Base-by-base conservation (phyloP, 2,113 vertebrate species). In the Colistium nudipinnis region DNA sequence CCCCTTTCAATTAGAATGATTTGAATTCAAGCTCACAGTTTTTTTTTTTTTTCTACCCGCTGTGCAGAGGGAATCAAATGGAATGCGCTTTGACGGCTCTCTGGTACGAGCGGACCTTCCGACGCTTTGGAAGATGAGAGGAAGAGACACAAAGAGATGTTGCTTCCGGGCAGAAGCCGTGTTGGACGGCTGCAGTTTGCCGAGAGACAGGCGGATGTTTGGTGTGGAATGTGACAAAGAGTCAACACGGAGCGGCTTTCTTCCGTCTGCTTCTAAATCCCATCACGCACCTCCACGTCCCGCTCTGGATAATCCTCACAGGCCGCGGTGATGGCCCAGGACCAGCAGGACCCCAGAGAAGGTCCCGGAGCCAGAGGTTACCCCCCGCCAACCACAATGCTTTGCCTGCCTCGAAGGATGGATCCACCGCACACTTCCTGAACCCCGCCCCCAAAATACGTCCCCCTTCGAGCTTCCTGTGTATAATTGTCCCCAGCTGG, bases 401-500 rank as follows among this genome's bases (percentile, higher is more conserved):
- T 19, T 76, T 17, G 44, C 35, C 59, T 82, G 80, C 80, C 78
- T 83, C 80, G 63, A 87, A 87, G 67, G 78, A 89, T 62, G 63
- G 76, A 66, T 87, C 75, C 49, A 54, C 81, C 70, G 59, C 69
- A 81, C 31, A 33, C 85, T 92, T 91, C 89, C 87, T 90, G 81
- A 71, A 22, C 19, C 45, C 19, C 45, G 78, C 25, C 67, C 72
- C 77, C 39, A 81, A 84, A 83, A 83, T 70, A 63, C 69, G 16
- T 66, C 69, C 72, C 78, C 80, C 53, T 47, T 62, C 39, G 10
- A 78, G 78, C 82, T 93, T 92, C 91, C 91, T 92, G 90, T 81
- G 63, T 41, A 41, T 94, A 92, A 94, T 93, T 82, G 85, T 89
- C 87, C 87, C 90, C 93, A 93, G 93, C 91, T 94, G 93, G 80